These are phyloP conservation scores for Drosophila birchii DNA, from an alignment of 2,888 invertebrate genomes.

Conservation along the genomic window DNA sequence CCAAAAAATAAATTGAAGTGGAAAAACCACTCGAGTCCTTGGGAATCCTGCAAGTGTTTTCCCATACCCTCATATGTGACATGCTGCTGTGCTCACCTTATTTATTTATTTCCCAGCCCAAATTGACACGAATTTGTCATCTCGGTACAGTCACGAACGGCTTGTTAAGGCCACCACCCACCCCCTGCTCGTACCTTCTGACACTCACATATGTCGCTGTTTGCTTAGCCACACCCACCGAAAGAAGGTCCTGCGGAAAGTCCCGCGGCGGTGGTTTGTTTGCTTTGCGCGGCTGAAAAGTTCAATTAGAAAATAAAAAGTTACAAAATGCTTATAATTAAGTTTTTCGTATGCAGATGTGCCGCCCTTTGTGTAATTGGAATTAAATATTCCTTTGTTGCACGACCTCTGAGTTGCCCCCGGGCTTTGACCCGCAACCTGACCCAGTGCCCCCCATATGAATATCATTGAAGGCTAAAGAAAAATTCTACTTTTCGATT, in stretches of 20 bases:
- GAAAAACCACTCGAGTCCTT: constrained; percentile 53
- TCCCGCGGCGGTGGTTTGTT: constrained; percentile 53
- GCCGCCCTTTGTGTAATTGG: constrained; percentile 52
- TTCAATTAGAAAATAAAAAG: constrained; percentile 67
- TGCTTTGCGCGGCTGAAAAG: constrained; percentile 71
- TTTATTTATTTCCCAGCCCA: constrained; percentile 69
- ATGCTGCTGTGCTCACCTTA: constrained; percentile 52
- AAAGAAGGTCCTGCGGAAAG: constrained; percentile 17
- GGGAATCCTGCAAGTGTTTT: constrained; percentile 72
- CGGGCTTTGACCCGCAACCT: constrained; percentile 45
- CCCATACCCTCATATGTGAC: constrained; percentile 39
- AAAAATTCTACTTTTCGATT: neutral
- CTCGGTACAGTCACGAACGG: constrained; percentile 47
- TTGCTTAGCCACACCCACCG: constrained; percentile 65
- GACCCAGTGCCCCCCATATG: constrained; percentile 61
- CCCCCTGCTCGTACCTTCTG: constrained; percentile 32
- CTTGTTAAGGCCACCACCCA: constrained; percentile 10
- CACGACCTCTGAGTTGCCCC: constrained; percentile 40
- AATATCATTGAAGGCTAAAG: neutral
- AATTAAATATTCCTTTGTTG: constrained; percentile 69
- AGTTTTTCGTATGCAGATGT: constrained; percentile 74
- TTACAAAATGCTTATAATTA: constrained; percentile 74
- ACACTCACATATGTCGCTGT: constrained; percentile 70
- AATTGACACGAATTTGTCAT: constrained; percentile 78
- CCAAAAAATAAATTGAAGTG: constrained; percentile 25